Evolutionary conservation across 2,888 invertebrate genomes (phyloP).

Genomic region (Charanyca ferruginea): DNA sequence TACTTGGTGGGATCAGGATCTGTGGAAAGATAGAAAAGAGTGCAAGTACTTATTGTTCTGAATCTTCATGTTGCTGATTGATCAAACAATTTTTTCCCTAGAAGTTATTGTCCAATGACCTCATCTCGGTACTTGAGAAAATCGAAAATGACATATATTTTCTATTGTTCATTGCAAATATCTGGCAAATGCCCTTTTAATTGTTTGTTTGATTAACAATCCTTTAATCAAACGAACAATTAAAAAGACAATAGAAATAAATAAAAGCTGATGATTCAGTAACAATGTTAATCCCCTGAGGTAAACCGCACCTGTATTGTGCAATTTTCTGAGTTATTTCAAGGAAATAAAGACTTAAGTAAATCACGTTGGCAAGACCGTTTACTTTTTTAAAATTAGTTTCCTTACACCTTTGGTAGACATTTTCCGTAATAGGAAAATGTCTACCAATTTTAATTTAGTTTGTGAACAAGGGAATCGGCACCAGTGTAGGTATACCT

Average conservation of each 20-base stretch:
- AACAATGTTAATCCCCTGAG: constrained; percentile 36
- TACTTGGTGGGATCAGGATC: not conserved
- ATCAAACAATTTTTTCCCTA: not conserved
- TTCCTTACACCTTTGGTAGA: constrained; percentile 8
- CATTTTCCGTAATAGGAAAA: too few species aligned
- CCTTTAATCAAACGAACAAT: constrained; percentile 12
- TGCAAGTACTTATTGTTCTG: not conserved
- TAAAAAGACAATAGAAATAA: constrained; percentile 7
- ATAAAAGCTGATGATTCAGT: constrained; percentile 31
- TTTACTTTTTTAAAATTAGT: constrained; percentile 15
- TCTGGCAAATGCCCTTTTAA: too few species aligned
- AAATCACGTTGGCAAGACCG: not conserved
- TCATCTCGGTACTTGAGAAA: not conserved
- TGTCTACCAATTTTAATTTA: too few species aligned
- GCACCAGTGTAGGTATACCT: too few species aligned
- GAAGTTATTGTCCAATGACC: not conserved
- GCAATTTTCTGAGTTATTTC: not conserved
- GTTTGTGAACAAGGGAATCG: too few species aligned
- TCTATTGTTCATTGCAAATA: constrained; percentile 15
- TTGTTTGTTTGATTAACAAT: too few species aligned
- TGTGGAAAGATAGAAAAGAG: not conserved
- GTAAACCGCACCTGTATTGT: not conserved
- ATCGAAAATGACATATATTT: not conserved
- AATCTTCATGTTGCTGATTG: not conserved
- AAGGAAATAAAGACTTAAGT: not conserved